These are phyloP conservation scores for Adrianichthys oophorus DNA, from an alignment of 2,797 vertebrate genomes.

Conservation along the genomic window DNA sequence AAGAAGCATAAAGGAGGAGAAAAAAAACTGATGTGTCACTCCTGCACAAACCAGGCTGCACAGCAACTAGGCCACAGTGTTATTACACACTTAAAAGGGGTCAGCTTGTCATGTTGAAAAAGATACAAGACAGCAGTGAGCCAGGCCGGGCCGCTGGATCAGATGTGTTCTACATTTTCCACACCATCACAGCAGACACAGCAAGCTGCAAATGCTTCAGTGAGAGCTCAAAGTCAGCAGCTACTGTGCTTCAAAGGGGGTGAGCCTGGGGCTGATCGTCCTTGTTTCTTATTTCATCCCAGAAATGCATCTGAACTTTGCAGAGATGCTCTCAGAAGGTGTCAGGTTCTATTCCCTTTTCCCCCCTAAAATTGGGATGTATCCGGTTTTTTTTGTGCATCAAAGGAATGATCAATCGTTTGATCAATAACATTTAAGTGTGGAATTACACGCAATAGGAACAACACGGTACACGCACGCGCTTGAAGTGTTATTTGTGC, in stretches of 20 bases:
- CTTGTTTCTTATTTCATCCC: slow-evolving; percentile 64
- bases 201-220: slow-evolving; percentile 43
- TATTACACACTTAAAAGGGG: neutral
- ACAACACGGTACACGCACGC: no score
- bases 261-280: slow-evolving; percentile 54
- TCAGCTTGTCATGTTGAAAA: slow-evolving; percentile 36
- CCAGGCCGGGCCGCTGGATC: slow-evolving; percentile 12
- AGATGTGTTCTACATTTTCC: slow-evolving; percentile 57
- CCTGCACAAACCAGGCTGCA: neutral
- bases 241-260: slow-evolving; percentile 39
- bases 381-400: neutral
- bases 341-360: neutral
- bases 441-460: neutral
- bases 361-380: neutral
- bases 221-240: slow-evolving; percentile 47
- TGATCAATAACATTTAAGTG: slow-evolving; percentile 31
- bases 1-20: no score
- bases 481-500: no score
- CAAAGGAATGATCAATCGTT: slow-evolving; percentile 23
- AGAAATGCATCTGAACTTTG: slow-evolving; percentile 28
- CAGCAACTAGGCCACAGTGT: slow-evolving; percentile 41
- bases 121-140: slow-evolving; percentile 2
- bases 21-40: neutral
- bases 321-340: no score
- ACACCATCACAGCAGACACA: slow-evolving; percentile 52